Conservation (phyloP, 1,140 invertebrate species). For the Bemisia tabaci region DNA sequence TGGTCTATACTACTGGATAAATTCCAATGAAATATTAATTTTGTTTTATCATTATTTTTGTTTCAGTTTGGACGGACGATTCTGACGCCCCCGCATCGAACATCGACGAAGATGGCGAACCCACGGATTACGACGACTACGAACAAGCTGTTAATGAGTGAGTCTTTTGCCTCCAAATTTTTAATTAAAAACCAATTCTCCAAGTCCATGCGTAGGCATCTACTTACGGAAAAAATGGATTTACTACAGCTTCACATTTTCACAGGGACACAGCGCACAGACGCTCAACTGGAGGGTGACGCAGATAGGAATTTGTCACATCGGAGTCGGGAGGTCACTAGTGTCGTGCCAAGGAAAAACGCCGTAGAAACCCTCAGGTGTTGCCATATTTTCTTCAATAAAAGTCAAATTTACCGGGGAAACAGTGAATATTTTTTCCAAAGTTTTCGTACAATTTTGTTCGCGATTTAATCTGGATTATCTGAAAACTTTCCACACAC, state of each 20-base stretch:
- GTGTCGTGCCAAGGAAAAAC: too few relatives aligned
- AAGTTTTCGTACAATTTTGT: too few relatives aligned
- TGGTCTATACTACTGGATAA: too few relatives aligned
- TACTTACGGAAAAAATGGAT: conserved; percentile 3
- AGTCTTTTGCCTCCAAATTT: conserved; percentile 7
- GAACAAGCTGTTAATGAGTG: conserved; percentile 16
- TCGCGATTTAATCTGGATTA: too few relatives aligned
- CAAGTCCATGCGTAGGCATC: not conserved
- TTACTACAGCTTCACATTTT: conserved; percentile 2
- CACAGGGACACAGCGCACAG: conserved; percentile 1
- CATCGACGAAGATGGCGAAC: conserved; percentile 17
- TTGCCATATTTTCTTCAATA: too few relatives aligned
- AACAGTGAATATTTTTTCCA: too few relatives aligned
- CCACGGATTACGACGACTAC: conserved; percentile 17
- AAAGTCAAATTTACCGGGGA: too few relatives aligned
- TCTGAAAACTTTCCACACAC: not conserved
- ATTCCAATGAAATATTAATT: too few relatives aligned
- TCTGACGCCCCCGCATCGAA: conserved; percentile 11
- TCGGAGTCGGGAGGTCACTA: too few relatives aligned
- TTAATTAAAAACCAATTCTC: not conserved
- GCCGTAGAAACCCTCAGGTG: too few relatives aligned
- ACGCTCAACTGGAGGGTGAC: not conserved
- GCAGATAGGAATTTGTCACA: not conserved
- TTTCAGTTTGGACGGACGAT: conserved; percentile 18
- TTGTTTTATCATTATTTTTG: conserved; percentile 15